Evolutionary conservation across 2,797 vertebrate genomes (phyloP), one percentile per base, ranked within the genome.

Genomic region (Petrocephalus schoutedeni): DNA sequence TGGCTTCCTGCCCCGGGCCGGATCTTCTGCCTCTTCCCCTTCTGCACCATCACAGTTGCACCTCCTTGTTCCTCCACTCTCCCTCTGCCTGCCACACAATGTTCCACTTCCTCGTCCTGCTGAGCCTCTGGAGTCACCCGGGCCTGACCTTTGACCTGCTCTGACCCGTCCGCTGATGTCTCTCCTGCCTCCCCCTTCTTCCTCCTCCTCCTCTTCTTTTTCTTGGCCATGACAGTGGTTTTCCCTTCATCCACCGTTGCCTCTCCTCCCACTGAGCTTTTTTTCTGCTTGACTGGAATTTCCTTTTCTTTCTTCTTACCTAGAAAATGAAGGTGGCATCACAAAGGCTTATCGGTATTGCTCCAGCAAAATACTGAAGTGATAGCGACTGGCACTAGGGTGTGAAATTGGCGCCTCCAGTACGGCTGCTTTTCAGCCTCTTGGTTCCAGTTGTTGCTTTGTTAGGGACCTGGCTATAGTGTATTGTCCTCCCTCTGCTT

Each of bases 181-280:
- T 45, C 28, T 86, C 45, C 58, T 51, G n/a, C 28, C 28, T 41
- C 32, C 45, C 87, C 88, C 32, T 91, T 92, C 84, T 89, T 90
- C 85, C 87, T 93, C 59, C 51, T 92, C 71, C 57, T 90, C 28
- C 9, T 92, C 61, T n/a, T 92, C 0, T 86, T 93, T 36, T 89
- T 91, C 80, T 89, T 91, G 21, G 67, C 89, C 19, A 28, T 67
- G 14, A 7, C 16, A 16, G 16, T 83, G 49, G 82, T 49, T 77
- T 16, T 58, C 14, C 7, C 12, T 10, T 10, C 3, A 0, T 9
- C 41, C 5, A 71, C 6, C 64, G 91, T 57, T 0, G 1, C 0
- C 1, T 77, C 56, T 0, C 90, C 89, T 74, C 88, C 56, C 10
- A 3, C 83, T 0, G 67, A 21, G 16, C 67, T 87, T 0, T 85